Conservation (phyloP, 2,888 invertebrate genomes). For the Leptogaster cylindrica region DNA sequence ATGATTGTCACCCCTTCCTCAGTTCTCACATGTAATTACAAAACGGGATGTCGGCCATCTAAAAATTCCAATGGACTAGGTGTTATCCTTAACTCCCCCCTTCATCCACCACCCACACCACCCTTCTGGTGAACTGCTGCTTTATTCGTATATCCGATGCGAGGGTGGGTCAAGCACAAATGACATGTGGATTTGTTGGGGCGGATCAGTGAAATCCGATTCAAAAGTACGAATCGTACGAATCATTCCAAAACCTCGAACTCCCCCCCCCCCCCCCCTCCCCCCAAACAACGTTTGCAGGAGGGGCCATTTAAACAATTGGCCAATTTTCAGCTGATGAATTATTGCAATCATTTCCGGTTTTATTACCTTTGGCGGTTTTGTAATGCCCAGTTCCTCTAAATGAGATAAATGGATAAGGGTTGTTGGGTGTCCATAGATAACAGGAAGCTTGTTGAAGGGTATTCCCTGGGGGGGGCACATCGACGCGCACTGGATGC, state of each 20-base stretch:
- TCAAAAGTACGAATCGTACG: not conserved
- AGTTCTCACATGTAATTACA: constrained; percentile 4
- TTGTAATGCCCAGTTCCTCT: constrained; percentile 48
- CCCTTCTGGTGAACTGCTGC: too few relatives aligned
- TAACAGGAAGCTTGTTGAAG: constrained; percentile 14
- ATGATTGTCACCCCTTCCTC: constrained; percentile 18
- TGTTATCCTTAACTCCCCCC: not conserved
- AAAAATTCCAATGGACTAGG: constrained; percentile 10
- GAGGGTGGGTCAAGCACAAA: constrained; percentile 34
- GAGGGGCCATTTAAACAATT: constrained; percentile 49
- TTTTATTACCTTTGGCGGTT: constrained; percentile 52
- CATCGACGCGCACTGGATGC: too few relatives aligned
- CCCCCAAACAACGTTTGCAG: constrained; percentile 13
- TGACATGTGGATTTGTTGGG: constrained; percentile 42
- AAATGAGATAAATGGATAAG: constrained; percentile 29
- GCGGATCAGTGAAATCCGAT: constrained; percentile 38
- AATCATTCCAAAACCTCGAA: too few relatives aligned
- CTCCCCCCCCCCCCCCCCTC: constrained; percentile 1
- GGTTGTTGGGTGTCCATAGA: constrained; percentile 40
- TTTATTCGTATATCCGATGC: too few relatives aligned
- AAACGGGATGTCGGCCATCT: not conserved
- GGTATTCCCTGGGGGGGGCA: too few relatives aligned
- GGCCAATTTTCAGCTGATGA: constrained; percentile 51
- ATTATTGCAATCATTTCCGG: constrained; percentile 51
- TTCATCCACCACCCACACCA: not conserved